Percentiles rank a stretch among this genome's conserved stretches.
phyloP scores from a whole-genome alignment of 2,113 vertebrate species.

The Callorhinus ursinus region DNA sequence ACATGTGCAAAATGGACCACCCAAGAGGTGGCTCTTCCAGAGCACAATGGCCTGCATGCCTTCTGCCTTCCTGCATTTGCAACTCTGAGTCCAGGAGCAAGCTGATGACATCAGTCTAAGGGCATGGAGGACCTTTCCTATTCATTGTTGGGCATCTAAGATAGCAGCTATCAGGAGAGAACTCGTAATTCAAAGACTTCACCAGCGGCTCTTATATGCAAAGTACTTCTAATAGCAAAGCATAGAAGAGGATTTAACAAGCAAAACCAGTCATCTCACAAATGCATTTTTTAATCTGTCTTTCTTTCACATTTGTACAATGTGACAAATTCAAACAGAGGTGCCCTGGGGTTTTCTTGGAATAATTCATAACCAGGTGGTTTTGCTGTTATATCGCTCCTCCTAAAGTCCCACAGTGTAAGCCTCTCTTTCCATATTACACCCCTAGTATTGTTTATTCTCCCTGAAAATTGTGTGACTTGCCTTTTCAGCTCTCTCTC shows the following conservation, averaged over 20 bases:
- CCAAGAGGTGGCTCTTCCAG: not conserved
- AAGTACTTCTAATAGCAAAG: not conserved
- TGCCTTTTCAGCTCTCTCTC: constrained; percentile 29
- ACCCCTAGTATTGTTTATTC: not conserved
- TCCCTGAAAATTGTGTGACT: not conserved
- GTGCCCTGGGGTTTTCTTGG: not conserved
- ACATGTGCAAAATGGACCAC: not conserved
- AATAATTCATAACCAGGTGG: not conserved
- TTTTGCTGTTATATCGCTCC: not conserved
- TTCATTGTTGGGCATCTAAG: not conserved
- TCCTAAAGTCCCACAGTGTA: not conserved
- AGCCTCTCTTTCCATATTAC: not conserved
- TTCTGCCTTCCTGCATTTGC: constrained; percentile 16
- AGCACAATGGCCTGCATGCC: not conserved
- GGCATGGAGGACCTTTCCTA: not conserved
- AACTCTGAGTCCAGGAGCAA: not conserved
- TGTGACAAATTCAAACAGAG: not conserved
- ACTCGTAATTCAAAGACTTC: not conserved
- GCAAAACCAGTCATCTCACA: not conserved
- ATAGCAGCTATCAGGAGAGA: not conserved
- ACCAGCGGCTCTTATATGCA: not conserved
- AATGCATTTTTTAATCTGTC: not conserved
- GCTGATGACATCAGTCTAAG: not conserved
- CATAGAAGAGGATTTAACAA: not conserved
- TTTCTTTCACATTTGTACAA: not conserved